Base-by-base conservation (phyloP, 2,888 invertebrate species). In the Panopea generosa region DNA sequence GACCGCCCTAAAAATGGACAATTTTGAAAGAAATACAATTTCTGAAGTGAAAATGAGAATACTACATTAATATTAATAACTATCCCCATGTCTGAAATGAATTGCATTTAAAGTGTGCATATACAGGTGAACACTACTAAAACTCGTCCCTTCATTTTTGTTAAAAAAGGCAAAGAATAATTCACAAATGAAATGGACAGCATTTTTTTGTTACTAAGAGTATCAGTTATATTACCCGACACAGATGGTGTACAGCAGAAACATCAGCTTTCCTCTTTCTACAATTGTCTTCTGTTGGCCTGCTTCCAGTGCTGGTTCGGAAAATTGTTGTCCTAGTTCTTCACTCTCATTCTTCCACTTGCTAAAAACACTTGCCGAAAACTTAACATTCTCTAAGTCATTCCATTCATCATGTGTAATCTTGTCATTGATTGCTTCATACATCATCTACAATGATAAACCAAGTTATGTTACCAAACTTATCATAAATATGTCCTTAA, bases 221-320 rank as follows among this genome's bases (percentile, higher is more conserved):
- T 14, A 65, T 59, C 59, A 52, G 70, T 49, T 11, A 47, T 20
- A 22, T 50, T 20, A 50, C 50, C 50, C 20, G 18, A 9, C 2
- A 24, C 50, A 69, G 18, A 40, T 6, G 22, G 24, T 55, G 16
- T 38, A 65, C 29, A 71, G 33, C 11, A 65, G 45, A 14, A 22
- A 40, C 1, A 71, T 71, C 14, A 59, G 52, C 53, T 71, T 65
- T 33, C 71, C 71, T 16, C 65, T 18, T 47, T 45, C 24, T 11
- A 47, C 18, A 16, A 69, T 18, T n/a, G 24, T 6, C 9, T 18
- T 33, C 16, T 53, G 1, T 52, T 16, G 1, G 27, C 38, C 22
- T 50, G 50, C 20, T 4, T 47, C 47, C 16, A 18, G 18, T 50
- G 20, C 18, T 14, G 11, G 50, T 50, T 16, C 9, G 52, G 29